Base-by-base conservation (phyloP, 2,888 invertebrate species). In the Polia nebulosa region DNA sequence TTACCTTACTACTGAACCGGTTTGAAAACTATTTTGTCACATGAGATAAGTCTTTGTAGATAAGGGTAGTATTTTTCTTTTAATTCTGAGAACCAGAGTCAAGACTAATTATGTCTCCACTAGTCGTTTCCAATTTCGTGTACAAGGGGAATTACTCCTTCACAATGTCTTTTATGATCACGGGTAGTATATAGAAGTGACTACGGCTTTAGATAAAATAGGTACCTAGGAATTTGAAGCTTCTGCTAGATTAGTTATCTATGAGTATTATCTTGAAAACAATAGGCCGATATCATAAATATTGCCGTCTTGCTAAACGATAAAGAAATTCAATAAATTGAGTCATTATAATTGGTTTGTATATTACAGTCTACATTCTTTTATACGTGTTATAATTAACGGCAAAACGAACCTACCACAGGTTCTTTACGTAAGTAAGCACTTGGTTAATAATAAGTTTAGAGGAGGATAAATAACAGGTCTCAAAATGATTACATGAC, bases 161-260 rank as follows among this genome's bases (percentile, higher is more conserved):
- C 11, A 49, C n/a, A 6, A 25, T 20, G 20, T 20, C 9, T n/a
- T n/a, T 1, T 56, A 36, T 13, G 7, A 20, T 13, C 15, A 71
- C 11, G 34, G 36, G 44, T 45, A 15, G 22, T 58, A 29, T 22
- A 29, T 32, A 29, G 15, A 4, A 41, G 7, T 25, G 13, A 15
- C 1, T 44, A 39, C 11, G 44, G 22, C 17, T 66, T 61, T 5
- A 61, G 34, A 73, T 66, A 61, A n/a, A n/a, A n/a, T n/a, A n/a
- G n/a, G n/a, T n/a, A 61, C 9, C 44, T 39, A 78, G 66, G 79
- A 78, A 76, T 76, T 47, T 34, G 34, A 45, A 52, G 59, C 25
- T 47, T 57, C 47, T 55, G 45, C 20, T 66, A 53, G 52, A 67
- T 61, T 29, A 20, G 8, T 29, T 61, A 75, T 75, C 47, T 56